These are phyloP conservation scores for Geodia barretti DNA, from an alignment of 37 sponge, comb jelly and placozoan genomes.

Conservation along the genomic window DNA sequence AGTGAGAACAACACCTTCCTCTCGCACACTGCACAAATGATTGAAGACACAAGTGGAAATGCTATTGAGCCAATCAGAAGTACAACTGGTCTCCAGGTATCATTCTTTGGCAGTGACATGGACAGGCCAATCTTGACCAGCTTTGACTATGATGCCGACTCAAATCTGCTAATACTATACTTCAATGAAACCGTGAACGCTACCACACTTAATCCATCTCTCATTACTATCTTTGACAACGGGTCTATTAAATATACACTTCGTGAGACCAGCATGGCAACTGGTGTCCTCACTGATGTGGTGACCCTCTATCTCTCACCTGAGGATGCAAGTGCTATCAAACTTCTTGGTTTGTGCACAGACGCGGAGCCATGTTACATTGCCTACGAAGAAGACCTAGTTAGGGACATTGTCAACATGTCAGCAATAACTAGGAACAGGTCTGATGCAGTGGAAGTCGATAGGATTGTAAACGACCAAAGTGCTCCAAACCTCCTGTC, in stretches of 20 bases:
- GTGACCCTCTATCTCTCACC: slow-evolving; percentile 52
- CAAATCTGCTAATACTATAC: slow-evolving; percentile 41
- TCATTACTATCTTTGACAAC: slow-evolving; percentile 54
- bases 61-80: slow-evolving; percentile 61
- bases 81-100: slow-evolving; percentile 39
- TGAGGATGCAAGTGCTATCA: slow-evolving; percentile 57
- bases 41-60: slow-evolving; percentile 85
- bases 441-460: slow-evolving; percentile 40
- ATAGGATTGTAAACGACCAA: slow-evolving; percentile 55
- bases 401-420: slow-evolving; percentile 62
- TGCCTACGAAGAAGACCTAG: slow-evolving; percentile 38
- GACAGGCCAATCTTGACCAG: slow-evolving; percentile 62
- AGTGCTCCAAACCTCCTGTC: slow-evolving; percentile 48
- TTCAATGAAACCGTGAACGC: slow-evolving; percentile 91
- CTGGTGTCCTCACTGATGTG: slow-evolving; percentile 11
- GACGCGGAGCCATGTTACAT: slow-evolving; percentile 51
- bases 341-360: slow-evolving; percentile 50
- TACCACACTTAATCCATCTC: slow-evolving; percentile 38
- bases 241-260: slow-evolving; percentile 58
- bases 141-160: slow-evolving; percentile 56
- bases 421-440: slow-evolving; percentile 22
- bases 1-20: slow-evolving; percentile 72
- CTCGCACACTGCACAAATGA: slow-evolving; percentile 65
- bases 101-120: slow-evolving; percentile 47
- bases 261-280: background rate